A percentile compares a stretch with the other conserved stretches of the same genome.
phyloP scores from a whole-genome alignment of 1,140 invertebrate genomes.

The Argopecten irradians region DNA sequence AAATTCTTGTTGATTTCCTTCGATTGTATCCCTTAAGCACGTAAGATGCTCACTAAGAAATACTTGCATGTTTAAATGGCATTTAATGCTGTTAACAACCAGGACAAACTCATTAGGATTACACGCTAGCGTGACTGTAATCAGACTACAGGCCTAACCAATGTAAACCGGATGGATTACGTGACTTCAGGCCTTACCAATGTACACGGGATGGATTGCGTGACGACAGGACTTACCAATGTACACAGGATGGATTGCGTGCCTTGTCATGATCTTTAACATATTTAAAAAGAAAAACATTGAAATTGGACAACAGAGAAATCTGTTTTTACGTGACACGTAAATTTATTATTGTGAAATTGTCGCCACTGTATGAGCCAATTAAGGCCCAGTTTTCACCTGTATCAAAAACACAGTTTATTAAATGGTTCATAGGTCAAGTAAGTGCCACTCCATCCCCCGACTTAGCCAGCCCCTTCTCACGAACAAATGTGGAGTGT shows the following conservation, averaged over 20 bases:
- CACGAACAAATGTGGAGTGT: too few species aligned
- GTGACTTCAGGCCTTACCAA: not conserved
- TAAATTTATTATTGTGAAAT: not conserved
- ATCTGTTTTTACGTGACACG: not conserved
- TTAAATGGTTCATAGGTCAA: not conserved
- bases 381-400: not conserved
- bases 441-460: too few species aligned
- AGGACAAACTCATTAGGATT: not conserved
- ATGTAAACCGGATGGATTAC: too few species aligned
- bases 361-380: not conserved
- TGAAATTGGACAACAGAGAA: not conserved
- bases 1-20: too few species aligned
- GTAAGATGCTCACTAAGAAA: not conserved
- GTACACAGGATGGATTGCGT: not conserved
- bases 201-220: not conserved
- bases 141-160: not conserved
- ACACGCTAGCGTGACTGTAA: not conserved
- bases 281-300: conserved; percentile 1
- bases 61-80: not conserved
- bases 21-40: too few species aligned
- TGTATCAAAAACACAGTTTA: not conserved
- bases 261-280: not conserved
- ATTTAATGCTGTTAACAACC: not conserved
- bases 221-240: not conserved
- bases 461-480: too few species aligned